phyloP scores from a whole-genome alignment of 30 jellyfish, hydroid and myxozoan species.

The Rhopilema esculentum region DNA sequence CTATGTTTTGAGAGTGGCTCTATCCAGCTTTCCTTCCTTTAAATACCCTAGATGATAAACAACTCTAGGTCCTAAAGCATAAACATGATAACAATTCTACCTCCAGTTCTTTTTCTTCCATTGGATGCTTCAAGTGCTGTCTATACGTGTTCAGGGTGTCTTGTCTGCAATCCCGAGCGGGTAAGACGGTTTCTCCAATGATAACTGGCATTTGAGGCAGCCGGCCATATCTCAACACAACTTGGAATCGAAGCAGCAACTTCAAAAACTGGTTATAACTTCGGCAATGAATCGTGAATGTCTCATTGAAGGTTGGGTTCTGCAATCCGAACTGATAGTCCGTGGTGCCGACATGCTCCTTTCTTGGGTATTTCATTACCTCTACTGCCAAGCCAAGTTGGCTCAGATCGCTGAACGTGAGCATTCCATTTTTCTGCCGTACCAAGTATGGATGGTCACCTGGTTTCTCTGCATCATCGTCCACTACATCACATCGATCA shows the following conservation, averaged over 20 bases:
- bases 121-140: constrained; percentile 52
- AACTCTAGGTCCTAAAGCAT: too few species aligned
- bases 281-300: constrained; percentile 10
- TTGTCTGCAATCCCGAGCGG: constrained; percentile 31
- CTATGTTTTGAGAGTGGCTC: too few species aligned
- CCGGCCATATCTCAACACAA: constrained; percentile 58
- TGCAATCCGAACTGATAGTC: constrained; percentile 48
- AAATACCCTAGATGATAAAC: too few species aligned
- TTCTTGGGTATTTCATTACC: constrained; percentile 64
- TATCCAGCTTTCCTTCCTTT: too few species aligned
- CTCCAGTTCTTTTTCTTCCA: constrained; percentile 65
- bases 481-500: constrained; percentile 27
- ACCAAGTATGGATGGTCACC: constrained; percentile 29
- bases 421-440: constrained; percentile 25
- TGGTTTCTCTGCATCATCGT: constrained; percentile 1
- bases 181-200: constrained; percentile 67
- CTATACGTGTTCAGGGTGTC: constrained; percentile 29
- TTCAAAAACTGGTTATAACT: constrained; percentile 38
- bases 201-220: constrained; percentile 75
- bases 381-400: constrained; percentile 62
- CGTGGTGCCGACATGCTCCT: constrained; percentile 52
- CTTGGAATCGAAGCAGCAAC: constrained; percentile 57
- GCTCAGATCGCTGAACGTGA: constrained; percentile 43
- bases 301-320: constrained; percentile 57
- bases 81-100: constrained; percentile 16